Evolutionary conservation across 2,888 invertebrate genomes (phyloP).

Genomic region (Nephrotoma flavescens): DNA sequence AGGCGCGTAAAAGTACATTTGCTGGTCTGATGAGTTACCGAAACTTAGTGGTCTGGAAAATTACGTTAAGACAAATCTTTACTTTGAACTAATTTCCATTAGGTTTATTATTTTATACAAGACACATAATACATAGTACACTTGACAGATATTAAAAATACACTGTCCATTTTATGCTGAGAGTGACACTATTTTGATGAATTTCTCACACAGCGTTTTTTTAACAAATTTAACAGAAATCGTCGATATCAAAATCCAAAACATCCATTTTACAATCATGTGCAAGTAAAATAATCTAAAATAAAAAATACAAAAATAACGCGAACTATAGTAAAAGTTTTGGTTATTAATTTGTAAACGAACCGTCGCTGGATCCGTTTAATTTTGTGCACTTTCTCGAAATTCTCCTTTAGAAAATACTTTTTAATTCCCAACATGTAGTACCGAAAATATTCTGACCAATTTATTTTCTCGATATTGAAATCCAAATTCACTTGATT

Average conservation of each 20-base stretch:
- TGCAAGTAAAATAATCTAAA: not conserved
- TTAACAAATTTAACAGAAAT: not conserved
- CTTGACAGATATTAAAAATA: too few species aligned
- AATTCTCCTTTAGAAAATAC: conserved; percentile 50
- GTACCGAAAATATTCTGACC: conserved; percentile 47
- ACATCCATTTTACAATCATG: not conserved
- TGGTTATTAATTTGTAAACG: not conserved
- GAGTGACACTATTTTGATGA: not conserved
- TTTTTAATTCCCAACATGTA: conserved; percentile 52
- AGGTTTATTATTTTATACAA: too few species aligned
- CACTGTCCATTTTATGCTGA: not conserved
- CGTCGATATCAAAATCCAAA: not conserved
- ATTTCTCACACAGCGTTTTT: not conserved
- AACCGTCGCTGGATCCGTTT: not conserved
- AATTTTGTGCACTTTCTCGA: conserved; percentile 16
- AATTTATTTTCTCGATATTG: conserved; percentile 46
- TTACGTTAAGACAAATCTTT: too few species aligned
- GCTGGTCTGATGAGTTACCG: too few species aligned
- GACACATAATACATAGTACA: too few species aligned
- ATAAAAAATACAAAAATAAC: conserved; percentile 1
- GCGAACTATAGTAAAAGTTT: not conserved
- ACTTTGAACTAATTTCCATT: too few species aligned
- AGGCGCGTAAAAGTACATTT: too few species aligned
- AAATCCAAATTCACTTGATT: conserved; percentile 29
- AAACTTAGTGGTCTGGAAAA: too few species aligned